Evolutionary conservation across 2,888 invertebrate species (phyloP), one percentile per base, ranked within the genome.

Genomic region (Phrixothrix hirtus): DNA sequence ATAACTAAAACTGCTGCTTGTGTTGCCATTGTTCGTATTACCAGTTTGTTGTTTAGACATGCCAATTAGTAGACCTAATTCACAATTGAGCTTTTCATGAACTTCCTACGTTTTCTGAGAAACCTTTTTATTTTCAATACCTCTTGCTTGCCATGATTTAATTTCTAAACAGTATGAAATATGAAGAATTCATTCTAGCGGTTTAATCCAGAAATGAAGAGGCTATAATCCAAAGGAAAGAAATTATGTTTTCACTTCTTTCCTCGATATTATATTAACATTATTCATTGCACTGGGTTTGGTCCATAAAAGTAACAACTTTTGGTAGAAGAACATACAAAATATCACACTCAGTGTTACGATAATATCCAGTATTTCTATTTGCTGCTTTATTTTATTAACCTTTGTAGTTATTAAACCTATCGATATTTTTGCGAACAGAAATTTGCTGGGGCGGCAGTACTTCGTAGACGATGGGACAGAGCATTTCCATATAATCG

Each of bases 1-100:
- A n/a, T n/a, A n/a, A n/a, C n/a, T n/a, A n/a, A n/a, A n/a, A n/a
- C n/a, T 45, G 25, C 55, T 17, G 13, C 41, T 46, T 5, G 50
- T 55, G 30, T 55, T 55, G 13, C 51, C 42, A 30, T 42, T 43
- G 17, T 52, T 55, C 9, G 55, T 41, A 25, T 46, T 47, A 2
- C 49, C 48, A 37, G n/a, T 11, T 15, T 7, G 11, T 3, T 5
- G 13, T 11, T 5, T 12, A 34, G 34, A 2, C 34, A 5, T 12
- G 13, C 12, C 13, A 6, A 11, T 15, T 34, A 5, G 5, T 21
- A 35, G 15, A 15, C 35, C 16, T 15, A 35, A 15, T 15, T 12
- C 13, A 12, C 5, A 14, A 11, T 2, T 12, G 15, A 34, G n/a
- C 13, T 34, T 34, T 34, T 34, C 3, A 3, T 34, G 30, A 13